Evolutionary conservation across 2,113 vertebrate genomes (phyloP).

Genomic region (Cynopterus brachyotis): DNA sequence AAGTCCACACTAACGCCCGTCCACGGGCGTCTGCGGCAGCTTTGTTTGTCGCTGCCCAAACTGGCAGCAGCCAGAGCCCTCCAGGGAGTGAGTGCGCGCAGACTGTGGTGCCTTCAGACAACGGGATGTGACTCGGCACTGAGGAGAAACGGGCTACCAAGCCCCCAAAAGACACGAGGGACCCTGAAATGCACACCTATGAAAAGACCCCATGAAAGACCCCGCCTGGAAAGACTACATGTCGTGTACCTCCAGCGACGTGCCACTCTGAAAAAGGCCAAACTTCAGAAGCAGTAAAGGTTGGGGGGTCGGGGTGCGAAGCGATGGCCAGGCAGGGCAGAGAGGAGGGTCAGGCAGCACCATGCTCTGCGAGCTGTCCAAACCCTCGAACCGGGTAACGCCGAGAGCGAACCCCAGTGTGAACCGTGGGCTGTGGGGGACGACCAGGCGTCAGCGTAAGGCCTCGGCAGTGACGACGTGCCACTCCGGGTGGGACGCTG

Average conservation of each 20-base stretch:
- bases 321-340: neutral
- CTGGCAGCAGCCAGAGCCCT: neutral
- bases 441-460: too few relatives aligned
- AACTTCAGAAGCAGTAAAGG: neutral
- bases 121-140: too few relatives aligned
- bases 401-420: neutral
- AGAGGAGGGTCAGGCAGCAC: too few relatives aligned
- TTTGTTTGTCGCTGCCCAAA: neutral
- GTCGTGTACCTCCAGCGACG: neutral
- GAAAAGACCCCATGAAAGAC: neutral
- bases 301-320: too few relatives aligned
- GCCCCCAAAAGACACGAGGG: neutral
- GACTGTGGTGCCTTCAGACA: neutral
- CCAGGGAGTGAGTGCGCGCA: neutral
- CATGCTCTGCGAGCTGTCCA: neutral
- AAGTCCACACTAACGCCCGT: neutral
- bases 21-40: neutral
- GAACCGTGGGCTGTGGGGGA: neutral
- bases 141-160: neutral
- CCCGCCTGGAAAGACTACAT: neutral
- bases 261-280: neutral
- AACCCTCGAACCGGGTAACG: neutral
- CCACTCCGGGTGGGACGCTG: neutral
- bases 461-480: neutral
- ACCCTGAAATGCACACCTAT: neutral